Conservation (phyloP, 2,797 vertebrate species). For the Sebastes nivosus region DNA sequence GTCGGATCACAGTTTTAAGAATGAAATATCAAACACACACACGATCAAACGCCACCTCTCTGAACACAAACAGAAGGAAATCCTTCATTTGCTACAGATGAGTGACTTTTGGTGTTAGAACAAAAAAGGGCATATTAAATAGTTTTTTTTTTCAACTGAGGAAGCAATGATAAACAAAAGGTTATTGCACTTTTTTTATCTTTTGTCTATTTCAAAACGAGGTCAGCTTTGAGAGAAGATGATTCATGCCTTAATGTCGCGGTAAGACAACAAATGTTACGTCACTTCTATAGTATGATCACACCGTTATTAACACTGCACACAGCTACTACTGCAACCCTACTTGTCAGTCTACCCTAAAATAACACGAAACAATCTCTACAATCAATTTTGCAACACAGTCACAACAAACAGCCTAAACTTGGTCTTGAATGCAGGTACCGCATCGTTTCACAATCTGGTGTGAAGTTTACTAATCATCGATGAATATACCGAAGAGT, state of each 20-base stretch:
- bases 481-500: conserved; percentile 50
- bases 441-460: conserved; percentile 54
- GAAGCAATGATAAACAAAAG: conserved; percentile 82
- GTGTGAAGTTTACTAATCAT: conserved; percentile 47
- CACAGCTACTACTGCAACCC: conserved; percentile 80
- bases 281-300: conserved; percentile 78
- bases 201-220: conserved; percentile 79
- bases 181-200: conserved; percentile 84
- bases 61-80: conserved; percentile 65
- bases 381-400: conserved; percentile 76
- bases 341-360: conserved; percentile 76
- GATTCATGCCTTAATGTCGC: conserved; percentile 77
- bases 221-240: conserved; percentile 77
- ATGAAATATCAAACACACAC: conserved; percentile 75
- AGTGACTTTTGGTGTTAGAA: conserved; percentile 76
- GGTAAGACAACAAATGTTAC: conserved; percentile 78
- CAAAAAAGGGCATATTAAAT: conserved; percentile 69
- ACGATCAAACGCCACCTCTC: conserved; percentile 75
- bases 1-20: conserved; percentile 80
- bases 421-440: conserved; percentile 63
- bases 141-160: conserved; percentile 57
- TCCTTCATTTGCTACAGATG: conserved; percentile 74
- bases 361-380: conserved; percentile 70
- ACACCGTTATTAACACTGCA: conserved; percentile 82
- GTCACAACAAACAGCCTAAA: conserved; percentile 73